Evolutionary conservation across 2,888 invertebrate species (phyloP), one percentile per base, ranked within the genome.

Genomic region (Orchesella flavescens): DNA sequence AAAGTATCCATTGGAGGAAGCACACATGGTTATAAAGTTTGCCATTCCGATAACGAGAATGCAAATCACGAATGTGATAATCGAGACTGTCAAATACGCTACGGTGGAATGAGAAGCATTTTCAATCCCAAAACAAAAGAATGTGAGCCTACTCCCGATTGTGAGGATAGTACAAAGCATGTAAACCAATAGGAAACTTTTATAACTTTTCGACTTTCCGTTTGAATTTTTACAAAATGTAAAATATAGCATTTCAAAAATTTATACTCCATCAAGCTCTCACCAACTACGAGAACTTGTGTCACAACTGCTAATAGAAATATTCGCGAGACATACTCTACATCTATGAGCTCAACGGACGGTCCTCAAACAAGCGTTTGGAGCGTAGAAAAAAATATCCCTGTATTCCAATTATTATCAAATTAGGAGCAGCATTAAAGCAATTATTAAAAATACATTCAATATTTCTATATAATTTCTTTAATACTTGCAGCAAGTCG

Each of bases 61-160:
- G 66, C 81, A 1, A 23, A 23, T 2, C 74, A 75, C 15, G 81
- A 74, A 15, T 81, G 81, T 23, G 69, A 46, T 15, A 75, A 82
- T 24, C 49, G 71, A 15, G 82, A 82, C 44, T 82, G 82, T 44
- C 69, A 59, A 1, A 21, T 71, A 7, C 46, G 82, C 1, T 75
- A 53, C n/a, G 10, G 12, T 1, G 82, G 82, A 1, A 43, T 3
- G 13, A 19, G 17, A 15, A 82, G 82, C 53, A 5, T 82, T 10
- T 43, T 44, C 43, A 59, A 69, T n/a, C 17, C 21, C 2, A 43
- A 19, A 4, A 57, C 49, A 5, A 24, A 53, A 17, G 12, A 65
- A 1, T 72, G 72, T 19, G 17, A 57, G 34, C 7, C 57, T 1
- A 72, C 72, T n/a, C 24, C 17, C 4, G 57, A 1, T 34, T 72